These are phyloP conservation scores for Folsomia manolachei DNA, from an alignment of 2,888 invertebrate species.

Conservation along the genomic window DNA sequence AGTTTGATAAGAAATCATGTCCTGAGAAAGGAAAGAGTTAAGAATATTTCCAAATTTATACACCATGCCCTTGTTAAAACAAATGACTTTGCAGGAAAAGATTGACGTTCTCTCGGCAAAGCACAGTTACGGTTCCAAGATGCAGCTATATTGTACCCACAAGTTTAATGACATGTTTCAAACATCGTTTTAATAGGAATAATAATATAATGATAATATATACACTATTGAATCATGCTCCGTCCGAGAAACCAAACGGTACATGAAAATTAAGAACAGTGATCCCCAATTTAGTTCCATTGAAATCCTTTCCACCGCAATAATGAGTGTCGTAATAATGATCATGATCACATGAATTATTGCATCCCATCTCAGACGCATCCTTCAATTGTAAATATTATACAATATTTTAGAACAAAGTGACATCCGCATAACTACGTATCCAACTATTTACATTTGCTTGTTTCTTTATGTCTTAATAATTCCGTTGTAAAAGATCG, in stretches of 20 bases:
- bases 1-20: too few species aligned
- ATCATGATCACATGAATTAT: not conserved
- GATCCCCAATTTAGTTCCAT: not conserved
- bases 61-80: slow-evolving; percentile 40
- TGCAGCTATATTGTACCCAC: too few species aligned
- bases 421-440: slow-evolving; percentile 1
- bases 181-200: too few species aligned
- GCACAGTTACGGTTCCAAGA: not conserved
- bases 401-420: slow-evolving; percentile 7
- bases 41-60: too few species aligned
- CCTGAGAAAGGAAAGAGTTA: too few species aligned
- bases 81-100: slow-evolving; percentile 39
- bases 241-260: not conserved
- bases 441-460: not conserved
- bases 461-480: not conserved
- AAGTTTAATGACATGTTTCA: not conserved
- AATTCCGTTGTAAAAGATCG: not conserved
- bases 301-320: not conserved
- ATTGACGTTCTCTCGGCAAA: not conserved
- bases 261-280: not conserved
- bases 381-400: not conserved
- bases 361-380: not conserved
- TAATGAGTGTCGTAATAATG: not conserved
- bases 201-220: too few species aligned
- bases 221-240: not conserved